Base-by-base conservation (phyloP, 2,797 vertebrate species). In the Rhyacichthys aspro region DNA sequence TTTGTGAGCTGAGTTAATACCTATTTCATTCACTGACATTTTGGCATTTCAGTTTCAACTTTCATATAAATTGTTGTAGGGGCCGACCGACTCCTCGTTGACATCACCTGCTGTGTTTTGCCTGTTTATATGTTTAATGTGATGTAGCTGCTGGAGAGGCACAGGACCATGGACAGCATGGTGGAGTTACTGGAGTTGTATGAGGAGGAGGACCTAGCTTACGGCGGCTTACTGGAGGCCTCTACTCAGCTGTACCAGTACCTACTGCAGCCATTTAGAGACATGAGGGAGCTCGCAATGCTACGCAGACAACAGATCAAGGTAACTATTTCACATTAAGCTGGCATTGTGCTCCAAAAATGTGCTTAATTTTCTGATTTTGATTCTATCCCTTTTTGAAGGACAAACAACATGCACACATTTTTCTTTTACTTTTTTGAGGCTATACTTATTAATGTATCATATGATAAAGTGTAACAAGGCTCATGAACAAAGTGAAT, bases 261-360 rank as follows among this genome's bases (percentile, higher is more conserved):
- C 76, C 90, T 99, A 64, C 91, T 99, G 43, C 97, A 99, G 74
- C 97, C 97, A 15, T 99, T 99, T 84, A 92, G 97, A 87, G 97
- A 99, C 88, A 98, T 99, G 96, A 92, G 97, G 70, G 97, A 98
- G 59, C 93, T 99, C 8, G 96, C 97, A 0, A 98, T 97, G 97
- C 94, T 99, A 23, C 92, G 96, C 79, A 91, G 97, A 78, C 97
- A 99, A 70, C 97, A 98, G 86, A 98, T 99, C 87, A 98, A 98
- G 96, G 97, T 99, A 92, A 78, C 1, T 18, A 6, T 41, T 28
- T 33, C 3, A 28, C 23, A 6, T 28, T 28, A 28, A 6, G 7
- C 23, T 28, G 23, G 23, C 23, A 28, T 28, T 28, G 23, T 28
- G n/a, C n/a, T n/a, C n/a, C 7, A 28, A 28, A 28, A 3, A 28